Conservation (phyloP, 1,140 invertebrate species). For the Goniozus legneri region DNA sequence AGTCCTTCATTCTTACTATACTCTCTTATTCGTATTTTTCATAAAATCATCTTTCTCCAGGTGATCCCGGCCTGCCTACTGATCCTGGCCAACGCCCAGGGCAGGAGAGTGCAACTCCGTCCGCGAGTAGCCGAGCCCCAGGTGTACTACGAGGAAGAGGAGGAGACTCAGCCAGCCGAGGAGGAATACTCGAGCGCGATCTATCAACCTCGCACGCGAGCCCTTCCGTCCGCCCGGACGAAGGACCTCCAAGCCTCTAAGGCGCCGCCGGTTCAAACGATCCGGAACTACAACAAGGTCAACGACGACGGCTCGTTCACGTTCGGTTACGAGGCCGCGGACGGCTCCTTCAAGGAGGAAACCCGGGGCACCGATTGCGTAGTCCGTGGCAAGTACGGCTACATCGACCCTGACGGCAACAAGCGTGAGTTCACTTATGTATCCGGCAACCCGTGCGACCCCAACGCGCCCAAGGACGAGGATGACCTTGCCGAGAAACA, state of each 20-base stretch:
- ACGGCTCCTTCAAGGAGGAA: constrained; percentile 88
- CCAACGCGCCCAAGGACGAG: constrained; percentile 69
- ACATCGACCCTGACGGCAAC: constrained; percentile 83
- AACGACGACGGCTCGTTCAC: constrained; percentile 84
- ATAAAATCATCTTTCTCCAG: constrained; percentile 25
- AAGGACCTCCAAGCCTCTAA: constrained; percentile 61
- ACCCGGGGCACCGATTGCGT: constrained; percentile 82
- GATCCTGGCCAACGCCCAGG: constrained; percentile 36
- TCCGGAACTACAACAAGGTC: constrained; percentile 76
- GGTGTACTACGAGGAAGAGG: constrained; percentile 47
- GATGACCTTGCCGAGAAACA: constrained; percentile 56
- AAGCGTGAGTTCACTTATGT: constrained; percentile 85
- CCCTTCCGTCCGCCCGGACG: constrained; percentile 46
- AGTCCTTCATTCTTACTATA: no score
- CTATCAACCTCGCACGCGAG: constrained; percentile 45
- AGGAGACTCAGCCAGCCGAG: constrained; percentile 35
- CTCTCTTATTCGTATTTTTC: no score
- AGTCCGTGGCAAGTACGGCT: constrained; percentile 84
- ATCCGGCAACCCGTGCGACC: constrained; percentile 86
- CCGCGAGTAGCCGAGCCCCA: constrained; percentile 40
- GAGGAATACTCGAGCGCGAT: constrained; percentile 38
- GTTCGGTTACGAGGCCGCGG: constrained; percentile 82
- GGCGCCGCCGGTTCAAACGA: constrained; percentile 72
- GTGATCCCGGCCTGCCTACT: constrained; percentile 44
- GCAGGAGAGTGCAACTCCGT: constrained; percentile 40